Conservation (phyloP, 2,113 vertebrate species). For the Lota lota region DNA sequence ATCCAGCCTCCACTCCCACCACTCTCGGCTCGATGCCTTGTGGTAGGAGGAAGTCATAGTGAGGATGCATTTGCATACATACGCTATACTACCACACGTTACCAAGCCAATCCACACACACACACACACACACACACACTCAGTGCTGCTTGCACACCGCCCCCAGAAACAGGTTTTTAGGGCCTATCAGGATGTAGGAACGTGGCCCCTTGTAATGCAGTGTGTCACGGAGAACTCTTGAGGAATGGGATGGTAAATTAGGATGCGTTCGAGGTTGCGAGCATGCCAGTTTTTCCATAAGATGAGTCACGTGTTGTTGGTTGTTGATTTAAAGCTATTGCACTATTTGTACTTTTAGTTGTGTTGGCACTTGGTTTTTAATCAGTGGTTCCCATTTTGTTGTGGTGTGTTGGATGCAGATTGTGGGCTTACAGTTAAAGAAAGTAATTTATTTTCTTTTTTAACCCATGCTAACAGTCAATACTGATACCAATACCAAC, state of each 20-base stretch:
- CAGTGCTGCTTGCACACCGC: conserved; percentile 62
- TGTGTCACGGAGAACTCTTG: conserved; percentile 73
- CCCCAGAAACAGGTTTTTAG: conserved; percentile 65
- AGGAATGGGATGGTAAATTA: conserved; percentile 73
- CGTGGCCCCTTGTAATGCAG: conserved; percentile 72
- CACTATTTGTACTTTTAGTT: conserved; percentile 44
- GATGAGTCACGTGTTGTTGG: conserved; percentile 62
- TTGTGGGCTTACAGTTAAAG: too few species aligned
- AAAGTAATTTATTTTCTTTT: too few species aligned
- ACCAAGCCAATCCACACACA: conserved; percentile 50
- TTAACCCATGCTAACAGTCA: too few species aligned
- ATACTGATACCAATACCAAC: too few species aligned
- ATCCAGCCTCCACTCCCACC: conserved; percentile 67
- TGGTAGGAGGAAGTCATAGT: conserved; percentile 70
- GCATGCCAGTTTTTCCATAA: conserved; percentile 65
- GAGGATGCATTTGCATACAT: conserved; percentile 68
- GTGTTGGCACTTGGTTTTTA: conserved; percentile 23
- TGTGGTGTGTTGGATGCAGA: too few species aligned
- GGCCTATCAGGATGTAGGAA: conserved; percentile 67
- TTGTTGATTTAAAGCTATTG: conserved; percentile 54
- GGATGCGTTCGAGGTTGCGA: conserved; percentile 66
- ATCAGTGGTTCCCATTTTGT: conserved; percentile 11
- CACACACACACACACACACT: too few species aligned
- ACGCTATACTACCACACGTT: conserved; percentile 45
- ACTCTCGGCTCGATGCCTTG: conserved; percentile 66